A percentile compares a stretch with the other conserved stretches of the same genome.
Evolutionary conservation across 2,797 vertebrate species (phyloP).

Genomic region (Acipenser transmontanus): DNA sequence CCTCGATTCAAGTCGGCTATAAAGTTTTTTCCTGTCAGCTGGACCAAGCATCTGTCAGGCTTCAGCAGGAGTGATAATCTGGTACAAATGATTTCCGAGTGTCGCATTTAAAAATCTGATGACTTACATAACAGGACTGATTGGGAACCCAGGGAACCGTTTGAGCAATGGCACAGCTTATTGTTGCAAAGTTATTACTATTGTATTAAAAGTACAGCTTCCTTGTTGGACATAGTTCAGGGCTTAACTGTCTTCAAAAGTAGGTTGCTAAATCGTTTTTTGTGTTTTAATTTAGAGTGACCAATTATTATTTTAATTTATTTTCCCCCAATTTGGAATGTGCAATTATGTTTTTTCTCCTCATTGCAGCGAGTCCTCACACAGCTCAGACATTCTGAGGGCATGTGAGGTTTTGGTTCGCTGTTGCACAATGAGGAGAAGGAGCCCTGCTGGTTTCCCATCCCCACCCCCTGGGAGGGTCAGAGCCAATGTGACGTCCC

Average conservation of each 20-base stretch:
- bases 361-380: too few relatives aligned
- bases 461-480: too few relatives aligned
- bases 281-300: not conserved
- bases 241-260: not conserved
- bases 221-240: too few relatives aligned
- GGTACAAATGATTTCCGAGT: conserved; percentile 90
- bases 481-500: too few relatives aligned
- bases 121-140: conserved; percentile 86
- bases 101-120: conserved; percentile 80
- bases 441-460: too few relatives aligned
- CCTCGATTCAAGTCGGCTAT: conserved; percentile 94
- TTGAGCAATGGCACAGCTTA: conserved; percentile 61
- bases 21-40: conserved; percentile 99
- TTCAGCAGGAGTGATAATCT: conserved; percentile 86
- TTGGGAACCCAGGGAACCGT: conserved; percentile 69
- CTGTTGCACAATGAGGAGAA: too few relatives aligned
- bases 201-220: conserved; percentile 29
- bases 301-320: too few relatives aligned
- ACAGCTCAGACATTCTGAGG: too few relatives aligned
- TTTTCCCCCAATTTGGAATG: too few relatives aligned
- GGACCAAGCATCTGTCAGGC: conserved; percentile 99
- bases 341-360: too few relatives aligned
- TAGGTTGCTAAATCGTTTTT: not conserved
- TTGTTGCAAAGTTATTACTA: conserved; percentile 46
- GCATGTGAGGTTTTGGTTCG: too few relatives aligned